Evolutionary conservation across 2,113 vertebrate genomes (phyloP).

Genomic region (Ivindomyrus marchei): DNA sequence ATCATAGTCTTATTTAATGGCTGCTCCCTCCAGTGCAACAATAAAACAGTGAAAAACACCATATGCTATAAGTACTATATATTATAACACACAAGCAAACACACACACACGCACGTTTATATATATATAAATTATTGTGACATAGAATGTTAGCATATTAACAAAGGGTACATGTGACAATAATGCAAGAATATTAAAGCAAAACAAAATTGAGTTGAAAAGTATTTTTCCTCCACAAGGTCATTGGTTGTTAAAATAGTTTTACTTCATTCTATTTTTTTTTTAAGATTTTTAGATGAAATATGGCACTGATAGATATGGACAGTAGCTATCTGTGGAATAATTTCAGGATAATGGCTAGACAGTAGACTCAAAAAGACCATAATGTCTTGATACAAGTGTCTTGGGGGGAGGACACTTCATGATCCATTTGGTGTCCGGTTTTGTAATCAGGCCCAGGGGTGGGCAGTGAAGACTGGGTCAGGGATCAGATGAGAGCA

Average conservation of each 20-base stretch:
- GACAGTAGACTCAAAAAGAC: not conserved
- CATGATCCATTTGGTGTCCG: not conserved
- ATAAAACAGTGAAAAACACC: not conserved
- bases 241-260: not conserved
- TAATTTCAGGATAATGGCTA: not conserved
- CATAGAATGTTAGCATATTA: not conserved
- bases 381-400: slow-evolving; percentile 9
- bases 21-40: not conserved
- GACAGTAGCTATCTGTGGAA: not conserved
- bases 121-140: not conserved
- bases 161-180: not conserved
- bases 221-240: not conserved
- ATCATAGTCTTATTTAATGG: not conserved
- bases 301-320: not conserved
- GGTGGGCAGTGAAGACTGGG: not conserved
- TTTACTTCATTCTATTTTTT: not conserved
- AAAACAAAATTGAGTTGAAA: not conserved
- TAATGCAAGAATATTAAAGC: not conserved
- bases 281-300: not conserved
- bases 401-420: slow-evolving; percentile 4
- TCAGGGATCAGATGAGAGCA: slow-evolving; percentile 1
- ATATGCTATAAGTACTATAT: not conserved
- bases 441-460: not conserved
- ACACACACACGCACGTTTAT: too few relatives aligned
- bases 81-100: not conserved